Conservation (phyloP, 1,140 invertebrate species). For the Delia radicum region DNA sequence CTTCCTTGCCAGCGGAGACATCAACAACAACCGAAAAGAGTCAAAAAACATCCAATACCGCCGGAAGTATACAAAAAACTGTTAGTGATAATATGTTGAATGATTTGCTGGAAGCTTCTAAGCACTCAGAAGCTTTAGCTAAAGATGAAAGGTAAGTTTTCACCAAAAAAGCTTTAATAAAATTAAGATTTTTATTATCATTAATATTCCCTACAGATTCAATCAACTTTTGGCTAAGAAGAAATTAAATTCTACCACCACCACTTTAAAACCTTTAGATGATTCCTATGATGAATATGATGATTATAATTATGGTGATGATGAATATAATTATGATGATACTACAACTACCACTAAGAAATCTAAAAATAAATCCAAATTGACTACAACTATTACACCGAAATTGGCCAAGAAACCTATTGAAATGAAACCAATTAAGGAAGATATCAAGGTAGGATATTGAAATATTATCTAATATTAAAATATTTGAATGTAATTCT, state of each 20-base stretch:
- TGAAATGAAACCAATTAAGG: conserved; percentile 41
- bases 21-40: conserved; percentile 12
- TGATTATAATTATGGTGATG: conserved; percentile 34
- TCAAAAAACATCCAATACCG: neutral
- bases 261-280: conserved; percentile 6
- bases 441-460: conserved; percentile 25
- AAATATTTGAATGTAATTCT: neutral
- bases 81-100: conserved; percentile 41
- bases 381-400: conserved; percentile 14
- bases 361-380: conserved; percentile 27
- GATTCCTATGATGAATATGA: conserved; percentile 28
- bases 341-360: conserved; percentile 36
- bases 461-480: neutral
- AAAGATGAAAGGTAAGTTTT: conserved; percentile 42
- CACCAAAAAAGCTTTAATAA: neutral
- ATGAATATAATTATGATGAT: conserved; percentile 35
- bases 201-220: conserved; percentile 31
- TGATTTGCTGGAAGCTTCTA: conserved; percentile 48
- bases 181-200: neutral
- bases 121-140: conserved; percentile 43
- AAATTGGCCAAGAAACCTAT: conserved; percentile 32
- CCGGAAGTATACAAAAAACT: conserved; percentile 26
- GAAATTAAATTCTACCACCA: conserved; percentile 33
- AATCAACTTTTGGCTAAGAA: conserved; percentile 48
- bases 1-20: neutral